Evolutionary conservation across 2,888 invertebrate species (phyloP).

Genomic region (Erpobdella octoculata): DNA sequence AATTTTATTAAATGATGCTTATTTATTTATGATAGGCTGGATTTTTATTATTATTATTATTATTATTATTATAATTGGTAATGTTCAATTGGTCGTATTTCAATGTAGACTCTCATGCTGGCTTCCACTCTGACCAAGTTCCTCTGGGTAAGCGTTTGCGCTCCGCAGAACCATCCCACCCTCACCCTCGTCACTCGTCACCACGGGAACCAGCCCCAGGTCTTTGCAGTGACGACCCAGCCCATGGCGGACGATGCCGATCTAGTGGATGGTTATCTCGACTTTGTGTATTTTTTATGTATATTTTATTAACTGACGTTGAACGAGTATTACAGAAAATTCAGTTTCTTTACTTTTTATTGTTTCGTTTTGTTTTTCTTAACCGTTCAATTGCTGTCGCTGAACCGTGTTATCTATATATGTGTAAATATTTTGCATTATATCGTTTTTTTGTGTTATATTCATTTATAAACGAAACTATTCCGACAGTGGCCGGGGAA

Average conservation of each 20-base stretch:
- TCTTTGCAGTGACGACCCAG: conserved; percentile 20
- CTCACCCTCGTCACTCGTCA: conserved; percentile 21
- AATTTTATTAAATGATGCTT: neutral
- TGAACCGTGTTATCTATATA: no score
- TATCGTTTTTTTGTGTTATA: no score
- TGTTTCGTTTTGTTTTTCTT: neutral
- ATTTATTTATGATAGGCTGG: no score
- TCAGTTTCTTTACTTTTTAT: neutral
- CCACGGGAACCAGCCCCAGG: conserved; percentile 15
- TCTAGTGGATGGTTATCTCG: neutral
- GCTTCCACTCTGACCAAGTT: conserved; percentile 82
- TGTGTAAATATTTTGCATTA: no score
- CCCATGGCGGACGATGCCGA: neutral
- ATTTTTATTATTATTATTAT: neutral
- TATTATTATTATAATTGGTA: neutral
- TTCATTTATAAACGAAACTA: neutral
- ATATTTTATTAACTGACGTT: no score
- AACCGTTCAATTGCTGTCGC: no score
- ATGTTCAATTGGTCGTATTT: no score
- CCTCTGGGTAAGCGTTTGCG: conserved; percentile 66
- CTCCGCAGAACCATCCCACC: conserved; percentile 17
- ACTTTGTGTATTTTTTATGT: no score
- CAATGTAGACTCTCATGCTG: conserved; percentile 78
- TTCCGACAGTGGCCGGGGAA: conserved; percentile 18
- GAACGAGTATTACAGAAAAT: neutral